Evolutionary conservation across 1,140 invertebrate genomes (phyloP).

Genomic region (Asbolus verrucosus): DNA sequence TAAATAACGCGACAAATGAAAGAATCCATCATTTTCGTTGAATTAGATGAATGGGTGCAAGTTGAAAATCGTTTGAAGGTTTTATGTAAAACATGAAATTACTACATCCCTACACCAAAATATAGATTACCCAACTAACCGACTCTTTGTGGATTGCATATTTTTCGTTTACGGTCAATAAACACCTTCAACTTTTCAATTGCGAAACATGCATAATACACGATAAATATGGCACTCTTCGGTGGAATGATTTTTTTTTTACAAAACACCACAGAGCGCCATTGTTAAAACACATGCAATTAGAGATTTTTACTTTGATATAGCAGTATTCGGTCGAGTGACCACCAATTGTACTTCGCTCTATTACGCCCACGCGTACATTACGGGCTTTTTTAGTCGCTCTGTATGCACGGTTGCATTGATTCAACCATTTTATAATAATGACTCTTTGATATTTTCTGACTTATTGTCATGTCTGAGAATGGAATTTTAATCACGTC

Average conservation of each 20-base stretch:
- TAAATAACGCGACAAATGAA: too few relatives aligned
- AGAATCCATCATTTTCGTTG: too few relatives aligned
- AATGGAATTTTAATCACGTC: constrained; percentile 17
- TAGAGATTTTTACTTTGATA: constrained; percentile 57
- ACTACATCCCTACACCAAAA: constrained; percentile 36
- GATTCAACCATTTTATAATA: constrained; percentile 36
- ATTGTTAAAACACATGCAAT: constrained; percentile 52
- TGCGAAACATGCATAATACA: constrained; percentile 26
- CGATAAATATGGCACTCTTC: constrained; percentile 38
- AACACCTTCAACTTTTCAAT: constrained; percentile 23
- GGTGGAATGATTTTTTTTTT: constrained; percentile 14
- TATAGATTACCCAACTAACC: constrained; percentile 15
- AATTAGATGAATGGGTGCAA: too few relatives aligned
- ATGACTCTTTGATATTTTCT: constrained; percentile 20
- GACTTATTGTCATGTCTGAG: constrained; percentile 1
- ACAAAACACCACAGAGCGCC: constrained; percentile 40
- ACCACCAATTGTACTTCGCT: constrained; percentile 51
- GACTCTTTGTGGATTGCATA: constrained; percentile 1
- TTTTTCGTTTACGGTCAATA: constrained; percentile 35
- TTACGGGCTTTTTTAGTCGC: constrained; percentile 42
- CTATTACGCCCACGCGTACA: constrained; percentile 52
- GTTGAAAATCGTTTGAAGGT: too few relatives aligned
- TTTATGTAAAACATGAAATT: too few relatives aligned
- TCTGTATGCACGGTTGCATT: constrained; percentile 45
- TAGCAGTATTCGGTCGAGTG: constrained; percentile 50